A percentile compares a stretch with the other conserved stretches of the same genome.
These are phyloP conservation scores for Tragelaphus strepsiceros DNA, from an alignment of 2,113 vertebrate genomes.

Conservation along the genomic window DNA sequence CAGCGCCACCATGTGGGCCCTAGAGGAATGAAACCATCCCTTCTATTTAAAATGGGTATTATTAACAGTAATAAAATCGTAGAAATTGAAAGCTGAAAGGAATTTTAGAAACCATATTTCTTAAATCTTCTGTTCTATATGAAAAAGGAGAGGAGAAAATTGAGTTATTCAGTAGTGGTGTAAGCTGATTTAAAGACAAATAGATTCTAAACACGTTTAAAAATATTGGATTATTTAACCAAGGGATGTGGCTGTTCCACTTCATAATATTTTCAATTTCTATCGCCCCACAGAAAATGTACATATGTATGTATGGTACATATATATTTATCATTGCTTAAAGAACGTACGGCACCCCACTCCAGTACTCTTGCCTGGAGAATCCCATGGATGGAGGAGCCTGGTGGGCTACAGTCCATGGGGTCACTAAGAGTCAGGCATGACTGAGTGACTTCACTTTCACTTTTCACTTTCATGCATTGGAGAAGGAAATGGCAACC, in stretches of 20 bases:
- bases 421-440: too few species aligned
- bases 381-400: too few species aligned
- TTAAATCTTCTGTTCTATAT: background rate
- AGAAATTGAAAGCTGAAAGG: constrained; percentile 44
- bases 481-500: too few species aligned
- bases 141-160: constrained; percentile 51
- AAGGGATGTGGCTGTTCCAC: background rate
- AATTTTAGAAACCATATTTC: constrained; percentile 32
- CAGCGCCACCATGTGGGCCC: constrained; percentile 72
- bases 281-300: background rate
- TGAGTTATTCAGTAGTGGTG: background rate
- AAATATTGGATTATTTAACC: constrained; percentile 55
- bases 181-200: constrained; percentile 41
- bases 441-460: too few species aligned
- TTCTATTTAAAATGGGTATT: background rate
- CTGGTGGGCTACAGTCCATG: too few species aligned
- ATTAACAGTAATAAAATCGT: background rate
- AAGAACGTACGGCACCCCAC: background rate
- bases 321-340: background rate
- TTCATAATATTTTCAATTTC: constrained; percentile 37
- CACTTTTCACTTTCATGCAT: too few species aligned
- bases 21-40: background rate
- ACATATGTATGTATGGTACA: background rate
- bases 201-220: constrained; percentile 53
- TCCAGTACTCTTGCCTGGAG: too few species aligned